Evolutionary conservation across 2,888 invertebrate species (phyloP), one percentile per base, ranked within the genome.

Genomic region (Tanytarsus gracilentus): DNA sequence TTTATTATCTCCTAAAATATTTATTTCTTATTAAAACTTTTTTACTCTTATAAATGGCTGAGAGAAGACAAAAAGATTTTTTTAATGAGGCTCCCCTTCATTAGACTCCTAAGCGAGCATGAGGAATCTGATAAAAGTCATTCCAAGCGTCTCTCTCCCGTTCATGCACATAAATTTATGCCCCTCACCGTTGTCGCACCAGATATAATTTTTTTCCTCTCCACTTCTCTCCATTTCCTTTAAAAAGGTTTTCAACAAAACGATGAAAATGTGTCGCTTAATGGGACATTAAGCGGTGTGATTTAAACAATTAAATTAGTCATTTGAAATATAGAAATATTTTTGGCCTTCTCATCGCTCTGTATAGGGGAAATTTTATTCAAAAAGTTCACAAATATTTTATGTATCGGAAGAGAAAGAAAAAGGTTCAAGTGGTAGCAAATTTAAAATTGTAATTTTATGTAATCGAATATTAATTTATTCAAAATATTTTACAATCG

Each of bases 401-500:
- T 33, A 33, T 33, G n/a, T 33, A 4, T 33, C n/a, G 33, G n/a
- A 33, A 33, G 9, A 33, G 33, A 33, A 39, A 40, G 8, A 18
- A 23, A 44, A 44, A 44, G 44, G 44, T 44, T 44, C 44, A 44
- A 44, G 23, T 44, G 44, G 44, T 11, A 16, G n/a, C n/a, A 44
- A 3, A 44, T 44, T 21, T 18, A n/a, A 44, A 33, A 53, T 18
- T 36, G n/a, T 9, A 53, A 53, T 53, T 53, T 39, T 23, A 53
- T 23, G 30, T 53, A 53, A 53, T 53, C 21, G 53, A 39, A 27
- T 23, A 36, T 39, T 53, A 56, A 56, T 56, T 56, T 40, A 56
- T 56, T 56, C 55, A 40, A 56, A 56, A 56, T 56, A 56, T 56
- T 56, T 39, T 14, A 56, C 39, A 39, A 56, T 56, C 44, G 44